A percentile compares a stretch with the other conserved stretches of the same genome.
phyloP scores from a whole-genome alignment of 2,113 vertebrate genomes.

The Stictonetta naevosa region DNA sequence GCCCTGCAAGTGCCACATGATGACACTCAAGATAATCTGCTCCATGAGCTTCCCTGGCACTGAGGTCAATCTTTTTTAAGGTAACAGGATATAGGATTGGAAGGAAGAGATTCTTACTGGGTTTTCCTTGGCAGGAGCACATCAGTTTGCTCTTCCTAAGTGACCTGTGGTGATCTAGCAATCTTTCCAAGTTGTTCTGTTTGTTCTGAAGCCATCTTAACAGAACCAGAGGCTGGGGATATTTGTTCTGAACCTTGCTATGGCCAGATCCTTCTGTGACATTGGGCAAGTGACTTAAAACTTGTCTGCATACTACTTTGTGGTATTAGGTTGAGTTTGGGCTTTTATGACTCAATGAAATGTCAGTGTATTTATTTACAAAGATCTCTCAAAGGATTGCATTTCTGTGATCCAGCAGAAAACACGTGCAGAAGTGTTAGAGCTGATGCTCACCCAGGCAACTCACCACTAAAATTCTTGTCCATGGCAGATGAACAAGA shows the following conservation, averaged over 20 bases:
- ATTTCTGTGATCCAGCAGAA: background rate
- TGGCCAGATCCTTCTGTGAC: background rate
- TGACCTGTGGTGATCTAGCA: background rate
- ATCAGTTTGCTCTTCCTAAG: background rate
- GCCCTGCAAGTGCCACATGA: no score
- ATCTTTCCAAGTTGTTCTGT: background rate
- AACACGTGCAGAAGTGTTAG: background rate
- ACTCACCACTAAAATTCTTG: background rate
- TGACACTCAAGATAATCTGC: no score
- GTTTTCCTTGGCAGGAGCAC: slow-evolving; percentile 30
- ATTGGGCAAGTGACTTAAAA: background rate
- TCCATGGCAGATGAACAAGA: slow-evolving; percentile 89
- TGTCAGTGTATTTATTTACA: background rate
- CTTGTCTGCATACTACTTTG: background rate
- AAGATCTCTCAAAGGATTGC: background rate
- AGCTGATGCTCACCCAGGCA: background rate
- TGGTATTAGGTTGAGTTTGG: background rate
- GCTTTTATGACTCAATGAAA: background rate
- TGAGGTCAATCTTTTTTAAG: background rate
- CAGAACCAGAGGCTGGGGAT: background rate
- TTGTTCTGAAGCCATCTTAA: background rate
- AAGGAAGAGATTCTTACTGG: background rate
- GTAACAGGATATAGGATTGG: background rate
- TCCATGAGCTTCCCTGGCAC: no score
- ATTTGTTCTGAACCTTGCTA: background rate